Evolutionary conservation across 2,888 invertebrate genomes (phyloP).

Genomic region (Protophormia terraenovae): DNA sequence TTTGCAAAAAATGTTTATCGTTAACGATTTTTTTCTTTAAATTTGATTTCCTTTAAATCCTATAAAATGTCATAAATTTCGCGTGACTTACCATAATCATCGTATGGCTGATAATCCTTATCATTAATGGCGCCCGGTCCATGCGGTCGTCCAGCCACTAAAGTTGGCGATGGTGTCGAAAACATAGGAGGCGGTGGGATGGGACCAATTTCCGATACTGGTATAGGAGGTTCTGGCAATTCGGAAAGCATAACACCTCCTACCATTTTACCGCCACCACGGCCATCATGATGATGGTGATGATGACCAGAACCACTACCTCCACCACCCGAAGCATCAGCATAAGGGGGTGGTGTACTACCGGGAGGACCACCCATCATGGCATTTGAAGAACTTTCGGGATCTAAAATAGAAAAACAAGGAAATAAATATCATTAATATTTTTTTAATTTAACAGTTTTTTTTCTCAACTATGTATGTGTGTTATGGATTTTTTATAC

Average conservation of each 20-base stretch:
- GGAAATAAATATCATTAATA: not conserved
- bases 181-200: conserved; percentile 98
- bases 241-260: conserved; percentile 90
- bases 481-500: not conserved
- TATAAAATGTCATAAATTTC: not conserved
- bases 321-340: conserved; percentile 73
- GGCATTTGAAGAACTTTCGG: conserved; percentile 82
- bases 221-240: conserved; percentile 95
- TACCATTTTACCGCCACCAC: conserved; percentile 76
- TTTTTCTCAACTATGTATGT: not conserved
- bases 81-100: conserved; percentile 84
- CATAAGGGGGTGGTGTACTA: conserved; percentile 79
- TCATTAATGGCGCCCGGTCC: conserved; percentile 80
- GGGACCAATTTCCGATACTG: conserved; percentile 95
- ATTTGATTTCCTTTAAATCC: not conserved
- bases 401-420: conserved; percentile 80
- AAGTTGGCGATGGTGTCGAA: conserved; percentile 91
- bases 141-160: conserved; percentile 83
- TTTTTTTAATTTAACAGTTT: not conserved
- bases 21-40: no score
- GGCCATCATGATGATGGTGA: conserved; percentile 76
- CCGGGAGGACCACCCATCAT: conserved; percentile 79
- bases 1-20: no score
- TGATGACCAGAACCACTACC: conserved; percentile 73
- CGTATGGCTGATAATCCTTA: conserved; percentile 83